Evolutionary conservation across 2,797 vertebrate species (phyloP).

Genomic region (Myoxocephalus aenaeus): DNA sequence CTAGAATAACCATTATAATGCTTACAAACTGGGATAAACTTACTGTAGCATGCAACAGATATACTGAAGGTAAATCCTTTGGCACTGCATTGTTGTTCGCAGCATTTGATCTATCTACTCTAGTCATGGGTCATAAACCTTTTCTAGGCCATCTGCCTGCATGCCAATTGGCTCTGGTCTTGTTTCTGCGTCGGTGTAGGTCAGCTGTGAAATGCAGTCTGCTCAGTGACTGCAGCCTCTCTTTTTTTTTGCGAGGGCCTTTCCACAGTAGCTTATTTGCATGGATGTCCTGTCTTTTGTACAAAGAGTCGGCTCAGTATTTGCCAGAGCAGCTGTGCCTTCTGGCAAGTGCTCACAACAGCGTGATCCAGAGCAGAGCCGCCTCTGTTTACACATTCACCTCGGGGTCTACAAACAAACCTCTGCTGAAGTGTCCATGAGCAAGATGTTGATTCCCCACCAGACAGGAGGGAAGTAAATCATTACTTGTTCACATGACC

Average conservation of each 20-base stretch:
- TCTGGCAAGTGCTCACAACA: slow-evolving; percentile 37
- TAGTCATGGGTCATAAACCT: slow-evolving; percentile 46
- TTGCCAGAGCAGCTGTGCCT: slow-evolving; percentile 77
- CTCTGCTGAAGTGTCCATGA: slow-evolving; percentile 35
- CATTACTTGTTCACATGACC: slow-evolving; percentile 50
- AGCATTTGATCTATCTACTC: slow-evolving; percentile 34
- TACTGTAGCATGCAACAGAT: background rate
- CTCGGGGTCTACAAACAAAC: slow-evolving; percentile 3
- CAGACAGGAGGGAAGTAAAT: slow-evolving; percentile 9
- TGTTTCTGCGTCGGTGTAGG: slow-evolving; percentile 53
- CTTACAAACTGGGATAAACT: background rate
- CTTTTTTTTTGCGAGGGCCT: slow-evolving; percentile 28
- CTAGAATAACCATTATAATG: background rate
- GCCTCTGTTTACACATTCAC: slow-evolving; percentile 48
- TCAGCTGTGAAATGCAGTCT: slow-evolving; percentile 73
- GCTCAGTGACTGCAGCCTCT: slow-evolving; percentile 41
- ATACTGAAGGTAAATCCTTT: slow-evolving; percentile 23
- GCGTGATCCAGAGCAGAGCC: slow-evolving; percentile 53
- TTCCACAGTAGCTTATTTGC: slow-evolving; percentile 62
- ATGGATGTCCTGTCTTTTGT: slow-evolving; percentile 62
- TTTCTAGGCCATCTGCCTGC: slow-evolving; percentile 49
- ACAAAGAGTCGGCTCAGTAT: slow-evolving; percentile 66
- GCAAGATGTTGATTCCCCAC: slow-evolving; percentile 21
- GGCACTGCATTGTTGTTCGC: slow-evolving; percentile 7
- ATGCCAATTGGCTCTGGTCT: slow-evolving; percentile 46